These are phyloP conservation scores for Paelopatides confundens DNA, from an alignment of 53 echinoderm and acorn worm species.

Conservation along the genomic window DNA sequence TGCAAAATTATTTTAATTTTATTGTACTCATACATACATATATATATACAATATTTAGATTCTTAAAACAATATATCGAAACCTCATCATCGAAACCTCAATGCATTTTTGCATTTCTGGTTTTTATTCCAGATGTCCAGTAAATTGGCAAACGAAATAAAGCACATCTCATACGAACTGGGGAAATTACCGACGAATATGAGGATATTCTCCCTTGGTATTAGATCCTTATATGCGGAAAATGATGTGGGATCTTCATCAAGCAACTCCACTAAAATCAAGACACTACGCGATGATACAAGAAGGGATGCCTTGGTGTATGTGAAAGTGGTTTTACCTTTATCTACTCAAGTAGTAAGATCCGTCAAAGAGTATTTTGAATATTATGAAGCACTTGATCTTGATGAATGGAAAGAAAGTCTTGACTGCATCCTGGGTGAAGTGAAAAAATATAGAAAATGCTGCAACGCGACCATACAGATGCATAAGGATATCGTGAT, in stretches of 20 bases:
- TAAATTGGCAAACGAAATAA: no score
- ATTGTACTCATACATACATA: no score
- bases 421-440: not conserved
- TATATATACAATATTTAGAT: no score
- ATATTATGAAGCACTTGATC: not conserved
- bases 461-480: not conserved
- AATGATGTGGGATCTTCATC: not conserved
- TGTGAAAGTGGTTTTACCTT: not conserved
- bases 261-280: not conserved
- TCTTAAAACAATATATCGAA: no score
- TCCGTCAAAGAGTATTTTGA: not conserved
- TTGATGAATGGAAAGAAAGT: not conserved
- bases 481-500: constrained; percentile 12
- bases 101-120: no score
- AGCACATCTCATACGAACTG: not conserved
- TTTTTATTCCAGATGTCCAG: no score
- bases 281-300: not conserved
- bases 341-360: not conserved
- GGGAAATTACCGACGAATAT: not conserved
- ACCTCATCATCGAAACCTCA: no score
- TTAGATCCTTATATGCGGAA: not conserved
- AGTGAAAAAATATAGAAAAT: not conserved
- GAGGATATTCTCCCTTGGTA: not conserved
- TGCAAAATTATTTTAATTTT: no score
- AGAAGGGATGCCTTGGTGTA: not conserved